Conservation (phyloP, 2,113 vertebrate species). For the Mormyrus iriodes region DNA sequence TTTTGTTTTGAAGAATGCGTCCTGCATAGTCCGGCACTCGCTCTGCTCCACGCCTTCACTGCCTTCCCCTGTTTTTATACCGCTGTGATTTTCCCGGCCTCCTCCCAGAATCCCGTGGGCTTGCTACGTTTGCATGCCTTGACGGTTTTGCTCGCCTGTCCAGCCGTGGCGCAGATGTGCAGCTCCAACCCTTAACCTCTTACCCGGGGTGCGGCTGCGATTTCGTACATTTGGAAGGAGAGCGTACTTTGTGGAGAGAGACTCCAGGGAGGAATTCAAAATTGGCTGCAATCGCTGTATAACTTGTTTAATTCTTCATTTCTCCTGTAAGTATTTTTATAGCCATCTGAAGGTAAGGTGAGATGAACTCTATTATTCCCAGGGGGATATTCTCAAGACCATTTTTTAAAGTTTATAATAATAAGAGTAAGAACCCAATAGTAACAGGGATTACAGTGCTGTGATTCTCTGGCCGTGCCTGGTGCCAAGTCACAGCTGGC, state of each 20-base stretch:
- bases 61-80: not conserved
- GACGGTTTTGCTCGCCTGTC: not conserved
- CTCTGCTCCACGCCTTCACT: not conserved
- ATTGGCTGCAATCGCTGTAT: not conserved
- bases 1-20: not conserved
- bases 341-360: not conserved
- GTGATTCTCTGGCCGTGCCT: not conserved
- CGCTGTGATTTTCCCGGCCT: not conserved
- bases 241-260: not conserved
- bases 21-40: not conserved
- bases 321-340: not conserved
- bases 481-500: not conserved
- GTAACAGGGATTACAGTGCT: not conserved
- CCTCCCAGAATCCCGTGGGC: not conserved
- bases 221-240: not conserved
- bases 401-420: not conserved
- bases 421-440: not conserved
- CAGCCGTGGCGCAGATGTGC: not conserved
- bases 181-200: not conserved
- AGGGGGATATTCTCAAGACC: not conserved
- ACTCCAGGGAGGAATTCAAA: not conserved
- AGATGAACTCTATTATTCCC: not conserved
- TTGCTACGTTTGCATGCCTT: not conserved
- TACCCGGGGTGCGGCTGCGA: not conserved
- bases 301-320: not conserved